Percentiles rank a stretch among this genome's conserved stretches.
Conservation (phyloP, 2,113 vertebrate species). For the Myotis yumanensis region DNA sequence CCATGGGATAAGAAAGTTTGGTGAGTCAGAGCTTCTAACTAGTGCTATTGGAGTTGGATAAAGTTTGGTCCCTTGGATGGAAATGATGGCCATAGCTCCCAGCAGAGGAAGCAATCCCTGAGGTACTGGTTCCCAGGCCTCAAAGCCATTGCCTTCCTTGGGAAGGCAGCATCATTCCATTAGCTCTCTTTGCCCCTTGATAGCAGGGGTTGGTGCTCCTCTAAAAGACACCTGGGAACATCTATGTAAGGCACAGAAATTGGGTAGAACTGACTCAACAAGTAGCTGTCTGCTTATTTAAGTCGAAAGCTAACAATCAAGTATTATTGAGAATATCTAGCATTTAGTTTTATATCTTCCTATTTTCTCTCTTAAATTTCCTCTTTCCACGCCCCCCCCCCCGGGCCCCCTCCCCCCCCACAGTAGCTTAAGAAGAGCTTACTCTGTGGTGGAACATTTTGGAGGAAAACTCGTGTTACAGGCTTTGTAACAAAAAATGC, state of each 20-base stretch:
- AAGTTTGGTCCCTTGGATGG: background rate
- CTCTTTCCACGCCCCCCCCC: background rate
- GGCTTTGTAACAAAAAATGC: background rate
- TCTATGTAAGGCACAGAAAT: background rate
- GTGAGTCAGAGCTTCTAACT: background rate
- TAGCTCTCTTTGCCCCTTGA: background rate
- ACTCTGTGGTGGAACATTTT: background rate
- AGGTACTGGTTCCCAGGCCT: background rate
- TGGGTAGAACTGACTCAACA: background rate
- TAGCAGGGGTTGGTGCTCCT: accelerated
- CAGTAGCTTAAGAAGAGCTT: background rate
- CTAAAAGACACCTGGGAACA: background rate
- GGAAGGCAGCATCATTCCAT: background rate
- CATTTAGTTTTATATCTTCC: background rate
- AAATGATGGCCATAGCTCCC: background rate
- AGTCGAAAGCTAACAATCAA: background rate
- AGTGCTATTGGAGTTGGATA: background rate
- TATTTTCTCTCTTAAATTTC: background rate
- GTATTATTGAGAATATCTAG: background rate
- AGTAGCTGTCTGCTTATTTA: background rate
- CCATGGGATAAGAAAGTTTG: background rate
- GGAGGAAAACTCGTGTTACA: background rate
- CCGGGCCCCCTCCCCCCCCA: too few species aligned
- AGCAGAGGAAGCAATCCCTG: background rate
- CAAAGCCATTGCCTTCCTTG: background rate